Percentiles rank a stretch among this genome's conserved stretches.
Evolutionary conservation across 2,888 invertebrate genomes (phyloP).

Genomic region (Meloe dianella): DNA sequence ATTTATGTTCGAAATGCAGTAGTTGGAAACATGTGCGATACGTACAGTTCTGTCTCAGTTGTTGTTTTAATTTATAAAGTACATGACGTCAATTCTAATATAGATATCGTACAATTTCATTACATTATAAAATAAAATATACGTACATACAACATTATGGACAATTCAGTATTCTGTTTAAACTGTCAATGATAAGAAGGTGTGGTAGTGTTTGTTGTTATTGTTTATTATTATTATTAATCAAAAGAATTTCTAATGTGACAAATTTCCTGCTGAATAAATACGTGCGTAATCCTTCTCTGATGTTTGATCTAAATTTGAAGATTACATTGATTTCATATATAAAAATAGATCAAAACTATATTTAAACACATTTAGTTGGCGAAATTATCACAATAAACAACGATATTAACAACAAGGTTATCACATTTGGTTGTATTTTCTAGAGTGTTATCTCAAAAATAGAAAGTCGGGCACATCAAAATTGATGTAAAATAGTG

Average conservation of each 20-base stretch:
- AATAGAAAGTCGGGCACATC: too few relatives aligned
- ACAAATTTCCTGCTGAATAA: background rate
- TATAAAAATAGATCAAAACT: background rate
- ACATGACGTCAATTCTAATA: conserved; percentile 26
- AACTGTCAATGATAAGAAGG: conserved; percentile 11
- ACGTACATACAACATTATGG: background rate
- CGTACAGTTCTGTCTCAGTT: background rate
- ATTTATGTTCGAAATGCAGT: background rate
- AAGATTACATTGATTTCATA: background rate
- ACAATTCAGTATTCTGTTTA: background rate
- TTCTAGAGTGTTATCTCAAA: background rate
- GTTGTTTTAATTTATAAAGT: conserved; percentile 25
- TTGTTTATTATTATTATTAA: background rate
- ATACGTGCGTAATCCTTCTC: background rate
- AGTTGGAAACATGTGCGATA: background rate
- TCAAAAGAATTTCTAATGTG: background rate
- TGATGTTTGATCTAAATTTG: background rate
- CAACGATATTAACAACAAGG: background rate
- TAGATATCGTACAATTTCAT: conserved; percentile 1
- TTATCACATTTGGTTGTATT: background rate
- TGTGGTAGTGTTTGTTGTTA: background rate
- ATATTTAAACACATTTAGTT: background rate
- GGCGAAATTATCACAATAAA: background rate
- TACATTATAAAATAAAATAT: conserved; percentile 1
- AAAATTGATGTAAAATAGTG: background rate